Base-by-base conservation (phyloP, 1,140 invertebrate species). In the Atopsyche davidsoni region DNA sequence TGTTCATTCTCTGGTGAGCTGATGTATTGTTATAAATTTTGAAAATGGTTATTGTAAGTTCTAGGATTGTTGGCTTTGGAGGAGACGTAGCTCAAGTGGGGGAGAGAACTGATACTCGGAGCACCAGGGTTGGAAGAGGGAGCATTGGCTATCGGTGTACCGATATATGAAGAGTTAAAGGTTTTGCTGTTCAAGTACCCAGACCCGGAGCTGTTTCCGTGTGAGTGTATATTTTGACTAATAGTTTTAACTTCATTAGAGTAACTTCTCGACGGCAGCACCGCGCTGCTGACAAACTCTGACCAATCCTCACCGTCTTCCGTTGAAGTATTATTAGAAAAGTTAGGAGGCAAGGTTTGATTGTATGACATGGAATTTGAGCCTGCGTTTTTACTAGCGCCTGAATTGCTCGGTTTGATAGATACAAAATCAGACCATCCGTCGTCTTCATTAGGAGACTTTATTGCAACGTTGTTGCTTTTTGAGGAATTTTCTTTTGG, bases 401-500 rank as follows among this genome's bases (percentile, higher is more conserved):
- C 14, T 19, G 40, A 46, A 47, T 48, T 19, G 44, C 40, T 66
- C 0, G 70, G 69, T 18, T 69, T 73, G 51, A 72, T 76, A 0
- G 76, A 78, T 2, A 78, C 75, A 63, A 78, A 79, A 19, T 79
- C 77, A 2, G 76, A 76, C 76, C 77, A 79, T 43, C 75, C 74
- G 45, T 78, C 76, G 40, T 78, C 76, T 45, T 76, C 74, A n/a
- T n/a, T n/a, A n/a, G n/a, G n/a, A n/a, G n/a, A n/a, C n/a, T n/a
- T n/a, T n/a, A n/a, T n/a, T n/a, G n/a, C n/a, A n/a, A n/a, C n/a
- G n/a, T 23, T 60, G 57, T 10, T 49, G 25, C 55, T 58, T 62
- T 13, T 60, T 46, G 49, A 53, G 61, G 16, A 58, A 38, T 21
- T 72, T 64, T 47, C 57, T 66, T 62, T 72, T 66, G 21, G 68